These are phyloP conservation scores for Gymnogyps californianus DNA, from an alignment of 2,113 vertebrate species.

Conservation along the genomic window DNA sequence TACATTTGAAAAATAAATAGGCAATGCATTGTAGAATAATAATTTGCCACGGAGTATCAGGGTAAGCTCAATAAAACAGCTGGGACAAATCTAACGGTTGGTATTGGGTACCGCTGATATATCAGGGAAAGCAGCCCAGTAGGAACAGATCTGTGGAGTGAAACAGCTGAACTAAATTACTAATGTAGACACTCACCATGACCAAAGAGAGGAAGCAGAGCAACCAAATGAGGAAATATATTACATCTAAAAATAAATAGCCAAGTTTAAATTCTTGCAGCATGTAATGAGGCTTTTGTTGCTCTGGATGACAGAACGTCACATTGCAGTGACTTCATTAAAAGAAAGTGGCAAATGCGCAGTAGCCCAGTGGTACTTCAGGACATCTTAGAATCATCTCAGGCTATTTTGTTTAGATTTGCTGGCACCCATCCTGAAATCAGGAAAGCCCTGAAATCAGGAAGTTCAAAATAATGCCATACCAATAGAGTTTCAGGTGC, in stretches of 20 bases:
- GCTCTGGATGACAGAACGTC: not conserved
- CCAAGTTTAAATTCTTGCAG: not conserved
- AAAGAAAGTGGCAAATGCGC: not conserved
- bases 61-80: conserved; percentile 18
- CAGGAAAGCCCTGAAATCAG: not conserved
- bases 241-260: not conserved
- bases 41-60: conserved; percentile 20
- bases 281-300: not conserved
- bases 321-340: not conserved
- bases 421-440: not conserved
- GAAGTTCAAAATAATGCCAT: not conserved
- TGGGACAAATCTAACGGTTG: not conserved
- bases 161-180: conserved; percentile 2
- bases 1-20: conserved; percentile 33
- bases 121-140: not conserved
- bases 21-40: not conserved
- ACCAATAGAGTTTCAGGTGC: not conserved
- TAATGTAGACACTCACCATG: not conserved
- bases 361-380: not conserved
- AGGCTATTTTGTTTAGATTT: not conserved
- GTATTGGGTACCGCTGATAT: not conserved
- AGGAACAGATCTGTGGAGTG: not conserved
- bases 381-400: not conserved
- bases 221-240: not conserved
- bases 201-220: not conserved